phyloP scores from a whole-genome alignment of 2,113 vertebrate genomes.

The Saguinus imperator region DNA sequence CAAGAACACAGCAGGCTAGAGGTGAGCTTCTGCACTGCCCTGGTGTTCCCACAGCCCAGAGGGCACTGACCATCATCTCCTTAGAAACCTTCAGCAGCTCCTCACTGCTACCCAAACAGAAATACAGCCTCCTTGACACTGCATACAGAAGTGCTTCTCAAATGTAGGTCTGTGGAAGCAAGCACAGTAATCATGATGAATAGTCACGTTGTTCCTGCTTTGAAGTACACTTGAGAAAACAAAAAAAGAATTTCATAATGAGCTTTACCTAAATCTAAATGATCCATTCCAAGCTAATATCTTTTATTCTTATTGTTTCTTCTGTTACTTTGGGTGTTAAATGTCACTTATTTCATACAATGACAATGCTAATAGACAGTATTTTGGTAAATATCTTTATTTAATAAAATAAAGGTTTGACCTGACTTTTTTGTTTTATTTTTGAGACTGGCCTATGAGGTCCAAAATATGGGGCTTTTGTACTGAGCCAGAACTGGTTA shows the following conservation, averaged over 20 bases:
- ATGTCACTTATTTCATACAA: constrained; percentile 3
- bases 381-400: not conserved
- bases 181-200: not conserved
- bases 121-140: not conserved
- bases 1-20: not conserved
- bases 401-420: not conserved
- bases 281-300: not conserved
- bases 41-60: accelerated
- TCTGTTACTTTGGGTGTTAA: not conserved
- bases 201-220: not conserved
- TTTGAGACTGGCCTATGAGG: not conserved
- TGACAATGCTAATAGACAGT: not conserved
- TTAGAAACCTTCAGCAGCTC: not conserved
- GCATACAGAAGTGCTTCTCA: not conserved
- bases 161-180: not conserved
- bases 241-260: not conserved
- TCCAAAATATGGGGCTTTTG: not conserved
- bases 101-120: not conserved
- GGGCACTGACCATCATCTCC: not conserved
- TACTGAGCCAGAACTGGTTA: not conserved
- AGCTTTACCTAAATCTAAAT: not conserved
- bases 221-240: not conserved
- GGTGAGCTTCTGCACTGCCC: not conserved
- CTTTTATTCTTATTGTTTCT: not conserved
- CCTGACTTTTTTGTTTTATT: not conserved